phyloP scores from a whole-genome alignment of 2,113 vertebrate species.

The Cranoglanis bouderius region DNA sequence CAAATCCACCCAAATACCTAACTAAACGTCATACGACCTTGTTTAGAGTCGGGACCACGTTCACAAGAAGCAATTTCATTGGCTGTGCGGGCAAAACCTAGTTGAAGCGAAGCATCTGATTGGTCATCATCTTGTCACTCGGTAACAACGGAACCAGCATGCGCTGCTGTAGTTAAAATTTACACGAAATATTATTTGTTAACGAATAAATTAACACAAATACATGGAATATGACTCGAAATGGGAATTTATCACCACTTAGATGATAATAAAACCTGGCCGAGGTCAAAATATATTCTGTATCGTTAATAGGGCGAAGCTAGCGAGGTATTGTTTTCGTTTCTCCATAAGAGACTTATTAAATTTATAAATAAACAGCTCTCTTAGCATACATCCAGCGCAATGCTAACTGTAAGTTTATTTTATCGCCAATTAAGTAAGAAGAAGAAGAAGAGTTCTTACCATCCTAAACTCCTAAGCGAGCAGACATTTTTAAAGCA shows the following conservation, averaged over 20 bases:
- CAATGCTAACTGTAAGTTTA: not conserved
- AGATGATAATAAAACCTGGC: not conserved
- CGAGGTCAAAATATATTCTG: not conserved
- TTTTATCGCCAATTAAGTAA: not conserved
- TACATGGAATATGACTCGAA: not conserved
- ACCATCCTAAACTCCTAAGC: slow-evolving; percentile 36
- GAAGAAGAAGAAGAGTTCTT: not conserved
- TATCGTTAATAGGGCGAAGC: not conserved
- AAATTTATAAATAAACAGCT: not conserved
- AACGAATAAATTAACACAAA: not conserved
- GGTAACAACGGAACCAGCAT: not conserved
- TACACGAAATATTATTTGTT: not conserved
- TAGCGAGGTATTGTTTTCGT: slow-evolving; percentile 15
- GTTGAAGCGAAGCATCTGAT: not conserved
- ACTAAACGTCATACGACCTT: not conserved
- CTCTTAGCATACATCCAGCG: not conserved
- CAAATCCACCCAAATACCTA: slow-evolving; percentile 22
- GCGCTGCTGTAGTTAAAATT: too few relatives aligned
- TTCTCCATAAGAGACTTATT: not conserved
- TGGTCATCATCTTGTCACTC: not conserved
- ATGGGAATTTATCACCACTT: not conserved
- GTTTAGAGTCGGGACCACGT: not conserved
- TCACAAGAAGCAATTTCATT: not conserved
- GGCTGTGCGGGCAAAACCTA: not conserved
- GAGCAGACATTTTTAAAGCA: slow-evolving; percentile 50